Evolutionary conservation across 2,888 invertebrate genomes (phyloP), one percentile per base, ranked within the genome.

Genomic region (Andrena bucephala): DNA sequence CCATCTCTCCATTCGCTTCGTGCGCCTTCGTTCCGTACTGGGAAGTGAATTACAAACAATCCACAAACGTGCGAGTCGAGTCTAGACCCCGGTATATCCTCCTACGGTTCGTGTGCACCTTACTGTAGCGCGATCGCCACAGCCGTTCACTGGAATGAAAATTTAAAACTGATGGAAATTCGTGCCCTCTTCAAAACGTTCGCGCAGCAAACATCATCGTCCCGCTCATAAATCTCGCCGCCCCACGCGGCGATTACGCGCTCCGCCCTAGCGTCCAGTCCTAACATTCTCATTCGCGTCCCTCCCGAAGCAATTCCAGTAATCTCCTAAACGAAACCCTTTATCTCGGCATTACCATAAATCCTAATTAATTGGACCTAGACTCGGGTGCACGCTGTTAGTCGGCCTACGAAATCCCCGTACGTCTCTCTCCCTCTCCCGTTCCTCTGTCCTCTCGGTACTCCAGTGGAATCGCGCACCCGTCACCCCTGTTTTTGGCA

Each of bases 281-380:
- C n/a, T 63, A 42, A 62, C 80, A 13, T 62, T 54, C 59, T 54
- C 81, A 33, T 73, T 66, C 65, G 73, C 65, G 50, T 65, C 36
- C 65, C 74, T 60, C 33, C 42, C 36, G 69, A 29, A 52, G 60
- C 74, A 62, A 75, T 68, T 62, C 62, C 54, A 42, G 52, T 70
- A 75, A 75, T 82, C 81, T 75, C 48, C 42, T 66, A 24, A 74
- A 62, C 65, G 69, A 70, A 75, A 74, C 36, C 81, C 62, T 76
- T 71, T 57, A 59, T 71, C 73, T 78, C 57, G 24, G 48, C 36
- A 78, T 81, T 73, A 73, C 73, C 81, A 73, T 73, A 52, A 73
- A 80, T 81, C 50, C 63, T 80, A 80, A 81, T 81, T 81, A 80
- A 81, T 80, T 59, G 67, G 50, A 31, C 36, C 50, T n/a, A 13